These are phyloP conservation scores for Mercenaria mercenaria DNA, from an alignment of 1,140 invertebrate genomes.

Conservation along the genomic window DNA sequence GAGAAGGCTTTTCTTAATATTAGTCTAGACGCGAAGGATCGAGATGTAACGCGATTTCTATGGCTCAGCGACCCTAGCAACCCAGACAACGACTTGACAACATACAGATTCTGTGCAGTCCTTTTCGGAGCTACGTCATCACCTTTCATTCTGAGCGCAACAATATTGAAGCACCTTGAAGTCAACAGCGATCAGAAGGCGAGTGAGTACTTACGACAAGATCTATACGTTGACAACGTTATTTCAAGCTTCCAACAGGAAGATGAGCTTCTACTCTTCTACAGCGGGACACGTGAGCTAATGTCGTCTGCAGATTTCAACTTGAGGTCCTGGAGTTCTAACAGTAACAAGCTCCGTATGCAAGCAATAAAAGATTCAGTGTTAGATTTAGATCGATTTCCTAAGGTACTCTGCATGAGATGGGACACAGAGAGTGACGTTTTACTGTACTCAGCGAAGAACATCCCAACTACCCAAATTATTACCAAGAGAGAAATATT, in stretches of 20 bases:
- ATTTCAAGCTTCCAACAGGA: neutral
- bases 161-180: conserved; percentile 22
- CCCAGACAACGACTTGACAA: neutral
- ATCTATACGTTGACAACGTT: neutral
- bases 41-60: conserved; percentile 35
- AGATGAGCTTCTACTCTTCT: neutral
- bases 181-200: neutral
- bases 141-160: conserved; percentile 13
- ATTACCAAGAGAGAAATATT: conserved; percentile 2
- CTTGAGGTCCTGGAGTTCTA: conserved; percentile 20
- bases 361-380: neutral
- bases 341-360: neutral
- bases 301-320: conserved; percentile 2
- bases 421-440: neutral
- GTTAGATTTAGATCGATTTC: neutral
- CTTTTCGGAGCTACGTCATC: conserved; percentile 27
- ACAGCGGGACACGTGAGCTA: neutral
- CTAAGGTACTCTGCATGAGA: conserved; percentile 15
- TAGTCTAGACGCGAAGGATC: conserved; percentile 1
- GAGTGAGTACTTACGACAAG: neutral
- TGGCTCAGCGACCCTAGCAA: conserved; percentile 33
- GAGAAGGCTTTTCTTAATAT: conserved; percentile 38
- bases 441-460: neutral
- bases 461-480: neutral
- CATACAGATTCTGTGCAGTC: conserved; percentile 24